These are phyloP conservation scores for Leptocoma aspasia DNA, from an alignment of 2,113 vertebrate genomes.

Conservation along the genomic window DNA sequence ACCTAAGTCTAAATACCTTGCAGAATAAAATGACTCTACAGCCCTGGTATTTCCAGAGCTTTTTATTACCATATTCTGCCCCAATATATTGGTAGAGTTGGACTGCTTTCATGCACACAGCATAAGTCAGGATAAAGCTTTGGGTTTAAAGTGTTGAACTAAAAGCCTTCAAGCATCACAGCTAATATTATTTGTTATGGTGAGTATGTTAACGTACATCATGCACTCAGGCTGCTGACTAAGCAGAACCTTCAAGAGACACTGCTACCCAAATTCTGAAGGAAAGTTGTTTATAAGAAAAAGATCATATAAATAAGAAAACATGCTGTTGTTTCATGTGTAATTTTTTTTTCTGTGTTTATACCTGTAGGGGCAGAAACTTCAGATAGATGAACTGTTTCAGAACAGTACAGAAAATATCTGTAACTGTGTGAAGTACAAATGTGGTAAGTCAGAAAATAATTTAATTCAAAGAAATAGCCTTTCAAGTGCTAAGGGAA, in stretches of 20 bases:
- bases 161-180: neutral
- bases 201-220: neutral
- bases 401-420: constrained; percentile 79
- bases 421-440: constrained; percentile 87
- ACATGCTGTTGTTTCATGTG: neutral
- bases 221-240: neutral
- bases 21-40: neutral
- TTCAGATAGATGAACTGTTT: constrained; percentile 83
- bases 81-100: neutral
- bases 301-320: neutral
- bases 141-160: neutral
- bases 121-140: neutral
- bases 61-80: neutral
- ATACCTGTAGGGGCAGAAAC: constrained; percentile 81
- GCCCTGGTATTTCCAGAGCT: neutral
- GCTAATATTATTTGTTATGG: neutral
- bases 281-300: neutral
- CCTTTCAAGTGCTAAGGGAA: neutral
- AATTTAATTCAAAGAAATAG: neutral
- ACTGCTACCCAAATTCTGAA: neutral
- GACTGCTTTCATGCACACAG: neutral
- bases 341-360: neutral
- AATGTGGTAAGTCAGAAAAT: constrained; percentile 83
- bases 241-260: neutral
- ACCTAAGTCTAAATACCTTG: neutral